A percentile compares a stretch with the other conserved stretches of the same genome.
Evolutionary conservation across 2,113 vertebrate species (phyloP).

Genomic region (Rissa tridactyla): DNA sequence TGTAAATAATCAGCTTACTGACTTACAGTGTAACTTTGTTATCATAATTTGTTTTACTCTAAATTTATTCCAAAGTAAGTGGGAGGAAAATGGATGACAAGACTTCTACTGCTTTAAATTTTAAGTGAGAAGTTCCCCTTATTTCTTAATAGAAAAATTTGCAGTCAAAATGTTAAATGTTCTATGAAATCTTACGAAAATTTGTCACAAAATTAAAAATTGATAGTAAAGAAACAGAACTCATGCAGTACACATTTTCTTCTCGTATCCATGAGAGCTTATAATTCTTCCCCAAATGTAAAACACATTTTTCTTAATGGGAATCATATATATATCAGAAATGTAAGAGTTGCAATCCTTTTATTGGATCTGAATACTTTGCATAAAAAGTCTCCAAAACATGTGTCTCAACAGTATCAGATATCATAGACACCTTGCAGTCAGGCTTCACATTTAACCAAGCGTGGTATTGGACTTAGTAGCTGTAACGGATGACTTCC

Average conservation of each 20-base stretch:
- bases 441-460: neutral
- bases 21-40: neutral
- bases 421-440: neutral
- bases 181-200: neutral
- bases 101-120: neutral
- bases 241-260: fast-evolving
- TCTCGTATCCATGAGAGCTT: neutral
- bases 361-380: neutral
- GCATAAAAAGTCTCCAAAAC: neutral
- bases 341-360: neutral
- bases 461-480: neutral
- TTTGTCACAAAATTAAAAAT: neutral
- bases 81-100: neutral
- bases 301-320: neutral
- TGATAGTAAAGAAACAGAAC: neutral
- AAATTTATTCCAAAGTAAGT: neutral
- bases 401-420: neutral
- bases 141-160: neutral
- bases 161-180: neutral
- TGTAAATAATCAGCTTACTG: neutral
- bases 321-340: neutral
- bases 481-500: neutral
- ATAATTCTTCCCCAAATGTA: neutral
- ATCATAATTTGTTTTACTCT: neutral
- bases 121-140: neutral